phyloP scores from a whole-genome alignment of 2,113 vertebrate species.

The Oxyura jamaicensis region DNA sequence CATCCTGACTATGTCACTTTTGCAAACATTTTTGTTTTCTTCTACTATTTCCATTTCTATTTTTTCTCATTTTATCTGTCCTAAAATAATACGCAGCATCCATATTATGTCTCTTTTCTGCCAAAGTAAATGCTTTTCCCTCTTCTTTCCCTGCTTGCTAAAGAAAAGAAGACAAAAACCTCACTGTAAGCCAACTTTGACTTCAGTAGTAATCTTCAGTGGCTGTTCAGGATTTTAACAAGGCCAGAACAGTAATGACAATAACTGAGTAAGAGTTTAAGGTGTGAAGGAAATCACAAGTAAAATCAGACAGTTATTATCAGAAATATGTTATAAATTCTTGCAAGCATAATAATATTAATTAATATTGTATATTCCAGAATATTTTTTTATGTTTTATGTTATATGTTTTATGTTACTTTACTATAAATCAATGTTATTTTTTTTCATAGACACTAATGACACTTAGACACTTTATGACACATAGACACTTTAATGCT shows the following conservation, averaged over 20 bases:
- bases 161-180: background rate
- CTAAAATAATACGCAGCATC: background rate
- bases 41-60: background rate
- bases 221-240: background rate
- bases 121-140: background rate
- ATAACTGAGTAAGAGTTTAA: background rate
- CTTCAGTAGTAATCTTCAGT: background rate
- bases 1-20: background rate
- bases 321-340: background rate
- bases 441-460: background rate
- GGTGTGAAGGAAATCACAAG: background rate
- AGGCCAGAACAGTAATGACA: background rate
- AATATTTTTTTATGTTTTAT: background rate
- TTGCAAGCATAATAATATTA: background rate
- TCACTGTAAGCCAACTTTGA: background rate
- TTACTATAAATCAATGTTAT: background rate
- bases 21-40: background rate
- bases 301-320: background rate
- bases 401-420: background rate
- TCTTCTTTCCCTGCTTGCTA: background rate
- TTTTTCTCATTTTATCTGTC: background rate
- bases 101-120: background rate
- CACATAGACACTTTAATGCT: background rate
- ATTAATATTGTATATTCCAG: background rate
- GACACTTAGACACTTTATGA: no score